Evolutionary conservation across 2,888 invertebrate species (phyloP).

Genomic region (Ormia ochracea): DNA sequence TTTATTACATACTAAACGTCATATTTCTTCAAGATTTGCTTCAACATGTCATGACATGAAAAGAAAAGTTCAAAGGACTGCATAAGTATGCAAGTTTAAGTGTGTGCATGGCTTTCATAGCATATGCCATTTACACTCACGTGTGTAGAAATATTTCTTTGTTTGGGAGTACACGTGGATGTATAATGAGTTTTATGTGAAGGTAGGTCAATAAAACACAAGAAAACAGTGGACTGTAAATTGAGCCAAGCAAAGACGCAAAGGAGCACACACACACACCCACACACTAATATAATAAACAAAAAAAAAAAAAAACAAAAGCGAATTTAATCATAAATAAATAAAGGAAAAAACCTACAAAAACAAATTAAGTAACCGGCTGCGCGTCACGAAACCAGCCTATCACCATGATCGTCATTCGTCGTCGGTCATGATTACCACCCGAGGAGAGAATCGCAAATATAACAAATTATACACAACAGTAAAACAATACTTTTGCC

Average conservation of each 20-base stretch:
- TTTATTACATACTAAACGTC: too few species aligned
- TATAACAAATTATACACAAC: constrained; percentile 31
- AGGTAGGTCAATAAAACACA: constrained; percentile 57
- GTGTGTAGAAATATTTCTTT: too few species aligned
- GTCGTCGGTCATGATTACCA: constrained; percentile 8
- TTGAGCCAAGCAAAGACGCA: constrained; percentile 2
- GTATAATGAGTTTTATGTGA: constrained; percentile 25
- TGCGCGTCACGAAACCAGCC: constrained; percentile 29
- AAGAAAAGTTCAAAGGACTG: too few species aligned
- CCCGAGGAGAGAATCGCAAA: not conserved
- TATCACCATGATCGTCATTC: not conserved
- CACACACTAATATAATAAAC: constrained; percentile 25
- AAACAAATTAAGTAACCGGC: constrained; percentile 32
- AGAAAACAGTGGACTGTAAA: constrained; percentile 30
- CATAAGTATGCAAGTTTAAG: too few species aligned
- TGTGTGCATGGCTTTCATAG: too few species aligned
- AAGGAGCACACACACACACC: not conserved
- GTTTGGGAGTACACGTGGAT: too few species aligned
- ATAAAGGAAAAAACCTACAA: constrained; percentile 9
- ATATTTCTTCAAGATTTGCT: too few species aligned
- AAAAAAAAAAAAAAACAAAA: not conserved
- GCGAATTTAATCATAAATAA: not conserved
- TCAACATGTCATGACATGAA: too few species aligned
- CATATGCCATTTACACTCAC: too few species aligned
- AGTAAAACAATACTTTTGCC: constrained; percentile 16